Base-by-base conservation (phyloP, 2,888 invertebrate genomes). In the Brenthis ino region DNA sequence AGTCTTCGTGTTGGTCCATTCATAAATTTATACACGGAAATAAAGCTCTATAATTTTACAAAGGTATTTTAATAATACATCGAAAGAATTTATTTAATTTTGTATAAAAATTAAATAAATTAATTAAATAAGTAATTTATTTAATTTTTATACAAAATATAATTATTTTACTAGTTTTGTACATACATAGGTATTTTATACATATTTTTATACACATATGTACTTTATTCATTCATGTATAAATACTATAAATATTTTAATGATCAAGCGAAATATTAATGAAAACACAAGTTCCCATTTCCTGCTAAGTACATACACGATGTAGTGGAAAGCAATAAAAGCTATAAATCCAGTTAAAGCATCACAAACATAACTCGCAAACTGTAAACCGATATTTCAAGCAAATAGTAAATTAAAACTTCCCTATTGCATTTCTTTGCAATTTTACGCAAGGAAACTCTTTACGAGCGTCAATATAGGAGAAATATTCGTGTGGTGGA, bases 401-500 rank as follows among this genome's bases (percentile, higher is more conserved):
- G 60, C 20, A 61, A 61, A 64, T 50, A 65, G 58, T 60, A 71
- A 72, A 71, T 74, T 72, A 72, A 71, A 72, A 72, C 53, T 71
- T 71, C 63, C 28, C 65, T 53, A 68, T 63, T 72, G 65, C 68
- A 63, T 66, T 69, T 71, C 69, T 67, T 65, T 69, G 70, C 73
- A 73, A 73, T 73, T 69, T 69, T 64, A 71, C 70, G 67, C 67
- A 69, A 67, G 65, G 70, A 37, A 57, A 64, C 65, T 65, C 64
- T 72, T 73, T 66, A 72, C 68, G 65, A 65, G 68, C 71, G 65
- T 73, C 68, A 72, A 73, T 74, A 73, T 72, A 67, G 65, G 70
- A 72, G 71, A 74, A 72, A 67, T 70, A 72, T 76, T 68, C 67
- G 73, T 75, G 75, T 74, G 72, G 74, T 66, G 63, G 71, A 71